Conservation (phyloP, 2,888 invertebrate species). For the Pseudeuparius sepicola region DNA sequence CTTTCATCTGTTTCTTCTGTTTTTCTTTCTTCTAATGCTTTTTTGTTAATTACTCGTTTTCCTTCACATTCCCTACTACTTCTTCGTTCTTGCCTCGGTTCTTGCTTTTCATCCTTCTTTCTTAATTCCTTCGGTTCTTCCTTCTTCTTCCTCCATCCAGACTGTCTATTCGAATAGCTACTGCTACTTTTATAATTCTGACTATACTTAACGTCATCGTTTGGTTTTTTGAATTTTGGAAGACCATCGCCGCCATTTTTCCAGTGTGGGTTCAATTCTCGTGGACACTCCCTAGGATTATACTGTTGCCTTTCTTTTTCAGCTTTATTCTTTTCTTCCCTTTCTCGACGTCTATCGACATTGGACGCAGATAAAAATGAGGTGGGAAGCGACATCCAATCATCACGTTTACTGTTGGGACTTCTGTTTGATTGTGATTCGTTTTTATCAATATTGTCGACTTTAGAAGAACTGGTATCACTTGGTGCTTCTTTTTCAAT, state of each 20-base stretch:
- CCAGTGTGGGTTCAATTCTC: slow-evolving; percentile 90
- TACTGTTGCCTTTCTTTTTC: slow-evolving; percentile 50
- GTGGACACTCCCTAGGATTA: slow-evolving; percentile 57
- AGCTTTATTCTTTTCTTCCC: slow-evolving; percentile 43
- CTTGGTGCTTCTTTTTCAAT: too few relatives aligned
- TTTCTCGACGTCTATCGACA: slow-evolving; percentile 38
- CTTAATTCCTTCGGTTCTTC: slow-evolving; percentile 1
- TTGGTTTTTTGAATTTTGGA: slow-evolving; percentile 48
- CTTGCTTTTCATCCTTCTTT: background rate
- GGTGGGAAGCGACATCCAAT: slow-evolving; percentile 68
- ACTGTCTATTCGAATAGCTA: slow-evolving; percentile 4
- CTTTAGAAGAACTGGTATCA: too few relatives aligned
- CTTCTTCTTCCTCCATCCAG: slow-evolving; percentile 22
- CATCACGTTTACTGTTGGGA: too few relatives aligned
- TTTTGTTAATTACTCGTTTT: slow-evolving; percentile 4
- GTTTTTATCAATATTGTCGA: too few relatives aligned
- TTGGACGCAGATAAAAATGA: slow-evolving; percentile 38
- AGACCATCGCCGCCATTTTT: slow-evolving; percentile 80
- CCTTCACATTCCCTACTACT: slow-evolving; percentile 7
- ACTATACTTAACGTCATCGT: slow-evolving; percentile 33
- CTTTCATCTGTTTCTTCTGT: slow-evolving; percentile 15
- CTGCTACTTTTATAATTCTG: background rate
- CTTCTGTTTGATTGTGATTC: too few relatives aligned
- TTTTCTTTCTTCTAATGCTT: slow-evolving; percentile 11
- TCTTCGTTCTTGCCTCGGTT: slow-evolving; percentile 13